These are phyloP conservation scores for Petrocephalus microphthalmus DNA, from an alignment of 2,113 vertebrate species.

Conservation along the genomic window DNA sequence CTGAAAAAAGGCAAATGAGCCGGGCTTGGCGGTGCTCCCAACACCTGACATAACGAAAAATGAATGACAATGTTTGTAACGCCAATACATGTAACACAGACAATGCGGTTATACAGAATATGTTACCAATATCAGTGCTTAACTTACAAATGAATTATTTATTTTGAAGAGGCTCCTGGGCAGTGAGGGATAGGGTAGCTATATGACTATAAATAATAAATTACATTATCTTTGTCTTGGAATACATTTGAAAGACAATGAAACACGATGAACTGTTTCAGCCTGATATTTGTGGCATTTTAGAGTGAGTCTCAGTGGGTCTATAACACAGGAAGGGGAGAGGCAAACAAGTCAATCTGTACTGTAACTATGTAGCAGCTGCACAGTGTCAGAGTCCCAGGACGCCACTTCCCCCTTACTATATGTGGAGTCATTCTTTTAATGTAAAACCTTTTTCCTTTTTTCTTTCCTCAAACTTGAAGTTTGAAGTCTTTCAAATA, in stretches of 20 bases:
- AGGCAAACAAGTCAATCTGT: constrained; percentile 62
- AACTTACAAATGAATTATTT: constrained; percentile 56
- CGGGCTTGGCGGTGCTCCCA: background rate
- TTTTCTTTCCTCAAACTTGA: background rate
- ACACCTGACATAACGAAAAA: background rate
- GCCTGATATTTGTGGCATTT: constrained; percentile 64
- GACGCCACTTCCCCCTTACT: background rate
- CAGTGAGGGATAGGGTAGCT: constrained; percentile 59
- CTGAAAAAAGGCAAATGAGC: background rate
- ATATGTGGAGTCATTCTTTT: background rate
- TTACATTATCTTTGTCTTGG: constrained; percentile 60
- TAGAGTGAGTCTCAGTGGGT: constrained; percentile 52
- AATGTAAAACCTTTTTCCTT: background rate
- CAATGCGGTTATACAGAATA: constrained; percentile 32
- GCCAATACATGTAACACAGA: constrained; percentile 31
- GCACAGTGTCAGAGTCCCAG: background rate
- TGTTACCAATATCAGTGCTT: constrained; percentile 48
- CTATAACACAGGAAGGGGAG: constrained; percentile 54
- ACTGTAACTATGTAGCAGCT: constrained; percentile 45
- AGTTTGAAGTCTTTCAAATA: background rate
- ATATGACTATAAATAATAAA: constrained; percentile 67
- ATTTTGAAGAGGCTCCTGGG: constrained; percentile 58
- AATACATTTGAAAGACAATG: constrained; percentile 69
- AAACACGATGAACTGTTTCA: constrained; percentile 71
- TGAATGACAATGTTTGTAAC: background rate